These are phyloP conservation scores for Drosophila seguyi DNA, from an alignment of 1,140 invertebrate genomes.

Conservation along the genomic window DNA sequence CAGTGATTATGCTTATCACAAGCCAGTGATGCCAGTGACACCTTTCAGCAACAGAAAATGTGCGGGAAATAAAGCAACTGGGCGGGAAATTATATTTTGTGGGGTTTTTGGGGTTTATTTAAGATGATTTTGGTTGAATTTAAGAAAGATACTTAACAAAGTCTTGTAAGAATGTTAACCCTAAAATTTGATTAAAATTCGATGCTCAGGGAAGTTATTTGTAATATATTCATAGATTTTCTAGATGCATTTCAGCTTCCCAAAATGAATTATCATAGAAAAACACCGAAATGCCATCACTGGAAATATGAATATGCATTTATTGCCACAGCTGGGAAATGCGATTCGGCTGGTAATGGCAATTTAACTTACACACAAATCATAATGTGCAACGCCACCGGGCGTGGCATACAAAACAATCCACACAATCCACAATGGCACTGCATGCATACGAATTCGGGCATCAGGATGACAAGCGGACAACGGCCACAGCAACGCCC, in stretches of 20 bases:
- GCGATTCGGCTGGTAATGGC: slow-evolving; percentile 75
- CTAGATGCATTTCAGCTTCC: neutral
- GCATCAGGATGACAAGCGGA: slow-evolving; percentile 32
- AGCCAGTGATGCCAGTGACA: slow-evolving; percentile 10
- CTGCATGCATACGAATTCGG: slow-evolving; percentile 29
- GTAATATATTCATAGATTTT: neutral
- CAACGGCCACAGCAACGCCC: slow-evolving; percentile 18
- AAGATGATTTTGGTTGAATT: neutral
- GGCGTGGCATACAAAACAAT: slow-evolving; percentile 40
- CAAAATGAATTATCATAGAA: slow-evolving; percentile 10
- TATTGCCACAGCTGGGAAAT: slow-evolving; percentile 40
- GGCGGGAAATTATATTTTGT: neutral
- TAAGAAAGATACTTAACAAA: neutral
- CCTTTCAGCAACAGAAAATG: slow-evolving; percentile 26
- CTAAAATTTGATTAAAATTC: neutral
- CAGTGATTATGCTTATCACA: slow-evolving; percentile 12
- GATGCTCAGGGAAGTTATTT: neutral
- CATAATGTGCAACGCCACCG: slow-evolving; percentile 59
- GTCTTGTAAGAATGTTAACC: neutral
- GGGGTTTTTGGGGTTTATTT: neutral
- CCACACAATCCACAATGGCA: slow-evolving; percentile 31
- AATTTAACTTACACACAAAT: slow-evolving; percentile 81
- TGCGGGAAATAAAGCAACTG: slow-evolving; percentile 20
- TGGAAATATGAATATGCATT: slow-evolving; percentile 42
- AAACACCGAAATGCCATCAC: slow-evolving; percentile 1